Evolutionary conservation across 2,113 vertebrate genomes (phyloP).

Genomic region (Pristiophorus japonicus): DNA sequence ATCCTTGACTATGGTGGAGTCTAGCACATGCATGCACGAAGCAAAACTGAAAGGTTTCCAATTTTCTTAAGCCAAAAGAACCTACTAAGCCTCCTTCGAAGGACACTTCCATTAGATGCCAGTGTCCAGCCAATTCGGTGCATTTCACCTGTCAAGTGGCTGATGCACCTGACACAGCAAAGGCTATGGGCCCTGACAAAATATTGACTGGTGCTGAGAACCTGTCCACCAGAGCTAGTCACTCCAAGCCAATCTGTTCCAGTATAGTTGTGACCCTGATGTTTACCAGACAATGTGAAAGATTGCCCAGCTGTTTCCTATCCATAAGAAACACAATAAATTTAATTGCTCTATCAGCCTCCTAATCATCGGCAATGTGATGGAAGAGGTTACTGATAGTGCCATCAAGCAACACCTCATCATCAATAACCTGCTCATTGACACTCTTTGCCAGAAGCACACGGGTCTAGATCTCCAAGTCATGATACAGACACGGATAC

Average conservation of each 20-base stretch:
- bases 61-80: no score
- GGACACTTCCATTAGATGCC: not conserved
- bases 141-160: not conserved
- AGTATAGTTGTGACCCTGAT: not conserved
- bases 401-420: not conserved
- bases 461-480: not conserved
- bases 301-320: not conserved
- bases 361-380: not conserved
- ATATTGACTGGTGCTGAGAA: not conserved
- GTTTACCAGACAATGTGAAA: not conserved
- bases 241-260: not conserved
- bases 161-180: not conserved
- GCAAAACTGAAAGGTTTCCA: no score
- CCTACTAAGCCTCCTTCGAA: not conserved
- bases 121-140: not conserved
- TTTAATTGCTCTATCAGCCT: not conserved
- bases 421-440: not conserved
- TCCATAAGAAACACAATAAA: not conserved
- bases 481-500: not conserved
- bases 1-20: no score
- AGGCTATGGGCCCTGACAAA: not conserved
- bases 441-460: not conserved
- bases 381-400: not conserved
- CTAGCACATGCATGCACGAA: no score
- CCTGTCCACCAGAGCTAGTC: not conserved